These are phyloP conservation scores for Anguilla pacifica DNA, from an alignment of 2,797 vertebrate genomes.

Conservation along the genomic window DNA sequence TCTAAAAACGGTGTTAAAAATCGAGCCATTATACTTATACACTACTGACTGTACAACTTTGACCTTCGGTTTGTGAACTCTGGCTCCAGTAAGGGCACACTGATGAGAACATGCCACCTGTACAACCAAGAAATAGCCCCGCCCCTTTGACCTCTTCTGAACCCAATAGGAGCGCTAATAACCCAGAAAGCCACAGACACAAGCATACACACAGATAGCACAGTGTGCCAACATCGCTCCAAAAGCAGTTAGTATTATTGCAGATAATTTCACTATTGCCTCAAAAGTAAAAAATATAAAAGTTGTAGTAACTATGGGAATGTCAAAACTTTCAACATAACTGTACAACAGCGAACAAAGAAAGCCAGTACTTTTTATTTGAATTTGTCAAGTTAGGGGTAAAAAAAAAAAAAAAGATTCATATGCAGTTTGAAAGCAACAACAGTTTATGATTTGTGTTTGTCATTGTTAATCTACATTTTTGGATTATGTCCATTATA, in stretches of 20 bases:
- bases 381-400: neutral
- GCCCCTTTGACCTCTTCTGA: neutral
- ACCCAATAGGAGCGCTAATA: neutral
- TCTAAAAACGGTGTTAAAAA: neutral
- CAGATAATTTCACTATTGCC: neutral
- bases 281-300: neutral
- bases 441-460: neutral
- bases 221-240: neutral
- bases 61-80: neutral
- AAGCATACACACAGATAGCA: neutral
- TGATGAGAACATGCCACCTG: neutral
- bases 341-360: neutral
- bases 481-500: neutral
- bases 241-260: neutral
- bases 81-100: neutral
- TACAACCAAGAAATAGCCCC: neutral
- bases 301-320: too few species aligned
- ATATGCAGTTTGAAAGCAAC: neutral
- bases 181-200: neutral
- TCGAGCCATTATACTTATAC: neutral
- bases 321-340: neutral
- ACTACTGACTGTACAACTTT: neutral
- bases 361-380: neutral
- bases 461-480: neutral
- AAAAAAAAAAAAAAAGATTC: neutral